Base-by-base conservation (phyloP, 2,113 vertebrate genomes). In the Brevimyrus niger region DNA sequence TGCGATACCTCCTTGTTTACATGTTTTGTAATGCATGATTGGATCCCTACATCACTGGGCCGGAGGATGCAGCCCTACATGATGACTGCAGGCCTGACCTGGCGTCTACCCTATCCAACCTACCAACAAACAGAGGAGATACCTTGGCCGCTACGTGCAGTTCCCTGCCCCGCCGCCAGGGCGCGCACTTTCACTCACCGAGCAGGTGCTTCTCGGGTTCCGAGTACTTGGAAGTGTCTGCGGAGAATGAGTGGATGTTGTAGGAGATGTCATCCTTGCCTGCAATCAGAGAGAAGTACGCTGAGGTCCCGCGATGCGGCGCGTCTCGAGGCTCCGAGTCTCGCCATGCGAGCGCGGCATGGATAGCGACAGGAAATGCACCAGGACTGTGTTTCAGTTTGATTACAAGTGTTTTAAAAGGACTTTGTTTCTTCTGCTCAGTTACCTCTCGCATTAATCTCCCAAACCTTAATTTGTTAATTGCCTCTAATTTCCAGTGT, bases 181-280 rank as follows among this genome's bases (percentile, higher is more conserved):
- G 82, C 3, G 0, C 76, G 15, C 48, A 69, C 38, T 76, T n/a
- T 8, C 86, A 94, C 96, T 95, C 91, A 96, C 96, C 91, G 31
- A 95, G 93, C 92, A 96, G 94, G 51, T 95, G 92, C 90, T 91
- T 94, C 90, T 95, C 94, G 31, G 92, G 65, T 69, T 95, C 94
- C 55, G 94, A 93, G 90, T 94, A 90, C 83, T 92, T 90, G 80
- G 95, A 94, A 87, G 94, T 93, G 82, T 96, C 94, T 87, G 91
- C 93, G 13, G 91, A 93, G 91, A 95, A 96, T n/a, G 94, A 92
- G 44, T 92, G 91, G 91, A 96, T 94, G 90, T 94, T 89, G 82
- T 90, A 91, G 84, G 92, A 94, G 89, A 90, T 94, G 89, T 87
- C 91, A 89, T 95, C 95, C 48, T 90, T 86, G 65, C 94, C 95